These are phyloP conservation scores for Anarrhichthys ocellatus DNA, from an alignment of 2,113 vertebrate genomes.

Conservation along the genomic window DNA sequence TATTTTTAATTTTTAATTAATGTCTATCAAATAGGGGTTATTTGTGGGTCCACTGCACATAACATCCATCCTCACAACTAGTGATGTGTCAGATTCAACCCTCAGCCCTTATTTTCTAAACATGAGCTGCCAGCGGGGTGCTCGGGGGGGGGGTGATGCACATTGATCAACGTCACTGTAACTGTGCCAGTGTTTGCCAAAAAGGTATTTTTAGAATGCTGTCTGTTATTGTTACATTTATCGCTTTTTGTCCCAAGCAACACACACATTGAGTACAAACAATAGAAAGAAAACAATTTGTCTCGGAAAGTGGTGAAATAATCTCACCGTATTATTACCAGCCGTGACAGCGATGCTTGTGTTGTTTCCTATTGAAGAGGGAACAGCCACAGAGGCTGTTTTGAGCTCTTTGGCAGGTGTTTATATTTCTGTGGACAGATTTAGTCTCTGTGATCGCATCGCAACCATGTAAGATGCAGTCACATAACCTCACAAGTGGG, in stretches of 20 bases:
- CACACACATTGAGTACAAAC: background rate
- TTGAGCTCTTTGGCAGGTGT: background rate
- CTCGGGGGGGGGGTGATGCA: too few relatives aligned
- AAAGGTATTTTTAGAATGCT: too few relatives aligned
- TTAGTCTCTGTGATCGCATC: background rate
- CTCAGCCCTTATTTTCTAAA: background rate
- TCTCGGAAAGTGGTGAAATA: background rate
- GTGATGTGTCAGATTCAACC: background rate
- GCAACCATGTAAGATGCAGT: background rate
- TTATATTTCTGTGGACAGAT: background rate
- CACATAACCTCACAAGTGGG: background rate
- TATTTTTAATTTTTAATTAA: background rate
- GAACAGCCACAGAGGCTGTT: background rate
- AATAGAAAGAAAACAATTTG: background rate
- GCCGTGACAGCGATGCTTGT: background rate
- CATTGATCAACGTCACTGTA: background rate
- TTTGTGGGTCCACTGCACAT: background rate
- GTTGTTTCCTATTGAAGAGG: background rate
- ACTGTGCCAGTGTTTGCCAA: background rate
- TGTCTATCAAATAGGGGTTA: background rate
- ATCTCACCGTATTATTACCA: background rate
- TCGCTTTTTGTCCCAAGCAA: background rate
- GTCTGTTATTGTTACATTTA: too few relatives aligned
- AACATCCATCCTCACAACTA: background rate
- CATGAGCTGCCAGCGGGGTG: background rate